Evolutionary conservation across 2,113 vertebrate species (phyloP).

Genomic region (Cryptomyrus ogoouensis): DNA sequence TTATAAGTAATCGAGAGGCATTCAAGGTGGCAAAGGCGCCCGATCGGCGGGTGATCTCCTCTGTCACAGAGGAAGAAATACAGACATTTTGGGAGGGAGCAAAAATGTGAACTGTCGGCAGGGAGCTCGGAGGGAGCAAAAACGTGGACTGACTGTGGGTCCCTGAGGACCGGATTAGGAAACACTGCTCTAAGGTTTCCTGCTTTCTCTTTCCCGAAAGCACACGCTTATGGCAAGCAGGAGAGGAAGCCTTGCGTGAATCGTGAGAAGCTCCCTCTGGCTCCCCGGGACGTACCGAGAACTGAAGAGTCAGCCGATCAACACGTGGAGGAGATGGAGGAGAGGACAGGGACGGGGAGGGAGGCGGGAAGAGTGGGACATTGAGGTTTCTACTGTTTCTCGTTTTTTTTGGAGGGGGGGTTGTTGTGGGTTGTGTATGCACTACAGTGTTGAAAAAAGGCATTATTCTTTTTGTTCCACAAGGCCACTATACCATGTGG

Average conservation of each 20-base stretch:
- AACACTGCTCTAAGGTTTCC: neutral
- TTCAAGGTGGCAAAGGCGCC: neutral
- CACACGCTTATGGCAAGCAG: neutral
- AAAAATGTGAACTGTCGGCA: neutral
- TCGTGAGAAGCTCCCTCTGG: neutral
- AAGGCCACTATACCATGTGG: neutral
- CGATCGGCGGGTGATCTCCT: neutral
- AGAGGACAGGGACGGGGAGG: neutral
- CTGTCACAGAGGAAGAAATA: neutral
- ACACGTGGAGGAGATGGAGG: neutral
- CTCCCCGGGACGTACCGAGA: neutral
- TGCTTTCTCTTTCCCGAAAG: neutral
- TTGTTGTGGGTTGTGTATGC: neutral
- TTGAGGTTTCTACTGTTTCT: neutral
- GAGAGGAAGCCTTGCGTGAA: neutral
- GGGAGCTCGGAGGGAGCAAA: neutral
- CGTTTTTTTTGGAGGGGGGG: neutral
- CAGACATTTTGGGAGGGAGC: neutral
- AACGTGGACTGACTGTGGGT: neutral
- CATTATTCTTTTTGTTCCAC: neutral
- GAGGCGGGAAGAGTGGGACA: neutral
- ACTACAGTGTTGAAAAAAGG: neutral
- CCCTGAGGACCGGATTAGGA: neutral
- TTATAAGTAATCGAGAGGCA: neutral
- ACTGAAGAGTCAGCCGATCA: neutral